Base-by-base conservation (phyloP, 2,113 vertebrate species). In the Ciconia boyciana region DNA sequence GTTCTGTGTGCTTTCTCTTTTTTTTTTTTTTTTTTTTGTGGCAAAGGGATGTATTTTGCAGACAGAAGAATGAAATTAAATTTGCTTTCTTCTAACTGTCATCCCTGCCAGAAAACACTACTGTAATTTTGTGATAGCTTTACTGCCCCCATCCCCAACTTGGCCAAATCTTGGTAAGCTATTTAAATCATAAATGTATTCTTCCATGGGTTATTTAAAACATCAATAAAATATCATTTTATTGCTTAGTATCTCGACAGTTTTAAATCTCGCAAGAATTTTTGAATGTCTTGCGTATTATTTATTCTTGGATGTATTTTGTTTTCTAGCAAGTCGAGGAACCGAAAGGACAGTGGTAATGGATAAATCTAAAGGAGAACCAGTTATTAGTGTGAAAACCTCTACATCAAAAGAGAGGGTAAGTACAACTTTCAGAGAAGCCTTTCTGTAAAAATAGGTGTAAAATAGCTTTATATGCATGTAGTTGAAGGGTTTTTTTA, bases 321-420 rank as follows among this genome's bases (percentile, higher is more conserved):
- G 39, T 76, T 46, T 91, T 69, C 24, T 65, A 99, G 98, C 87
- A 16, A 98, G 98, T 97, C 95, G 97, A 79, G 98, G 97, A 79
- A 98, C 98, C 0, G 99, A 99, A 77, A 99, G 99, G 89, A 99
- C 98, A 1, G 99, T 99, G 3, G 98, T 99, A 2, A 99, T 99
- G 99, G 99, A 99, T 93, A 99, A 99, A 90, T 99, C 99, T 10
- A 99, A 99, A 97, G 99, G 99, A 51, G 99, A 99, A 61, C 99
- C 99, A 2, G 99, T 99, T 64, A 99, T 99, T 91, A 99, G 99
- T 4, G 98, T 99, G 72, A 99, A 99, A 97, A 99, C 99, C 11
- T 98, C 98, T 7, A 94, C 98, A 13, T 98, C 98, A 16, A 98
- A 98, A 71, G 98, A 99, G 66, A 98, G 98, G 77, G 98, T 98